These are phyloP conservation scores for Acipenser oxyrinchus DNA, from an alignment of 2,797 vertebrate species.

Conservation along the genomic window DNA sequence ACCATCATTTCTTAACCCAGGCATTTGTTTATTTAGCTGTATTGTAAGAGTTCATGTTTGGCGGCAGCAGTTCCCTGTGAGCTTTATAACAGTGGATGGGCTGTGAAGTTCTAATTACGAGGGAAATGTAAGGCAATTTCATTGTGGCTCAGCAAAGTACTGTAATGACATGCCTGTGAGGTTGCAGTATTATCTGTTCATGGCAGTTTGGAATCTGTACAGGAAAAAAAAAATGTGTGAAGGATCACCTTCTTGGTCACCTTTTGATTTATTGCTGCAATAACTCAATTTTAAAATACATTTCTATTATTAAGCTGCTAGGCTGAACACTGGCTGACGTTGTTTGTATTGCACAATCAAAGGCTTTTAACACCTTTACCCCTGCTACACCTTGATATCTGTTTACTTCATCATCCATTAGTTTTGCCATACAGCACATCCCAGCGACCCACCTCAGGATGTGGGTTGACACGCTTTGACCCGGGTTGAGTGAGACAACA, in stretches of 20 bases:
- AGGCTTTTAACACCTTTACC: background rate
- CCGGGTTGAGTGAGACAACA: too few relatives aligned
- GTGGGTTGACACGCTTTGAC: too few relatives aligned
- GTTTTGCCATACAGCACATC: too few relatives aligned
- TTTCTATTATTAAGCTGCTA: constrained; percentile 6
- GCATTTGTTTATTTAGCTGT: background rate
- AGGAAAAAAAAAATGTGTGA: too few relatives aligned
- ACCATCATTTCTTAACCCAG: too few relatives aligned
- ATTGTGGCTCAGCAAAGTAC: background rate
- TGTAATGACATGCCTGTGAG: background rate
- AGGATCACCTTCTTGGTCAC: background rate
- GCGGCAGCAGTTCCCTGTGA: background rate
- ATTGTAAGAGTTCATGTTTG: background rate
- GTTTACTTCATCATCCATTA: too few relatives aligned
- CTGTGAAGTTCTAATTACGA: background rate
- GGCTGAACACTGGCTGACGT: background rate
- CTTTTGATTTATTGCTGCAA: constrained; percentile 1
- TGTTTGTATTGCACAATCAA: background rate
- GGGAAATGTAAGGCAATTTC: constrained; percentile 1
- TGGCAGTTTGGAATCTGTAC: too few relatives aligned
- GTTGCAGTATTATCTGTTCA: background rate
- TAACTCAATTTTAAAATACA: background rate
- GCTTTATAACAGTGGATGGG: background rate
- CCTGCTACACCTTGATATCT: too few relatives aligned
- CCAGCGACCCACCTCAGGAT: too few relatives aligned